Conservation (phyloP, 2,888 invertebrate species). For the Petrolisthes cinctipes region DNA sequence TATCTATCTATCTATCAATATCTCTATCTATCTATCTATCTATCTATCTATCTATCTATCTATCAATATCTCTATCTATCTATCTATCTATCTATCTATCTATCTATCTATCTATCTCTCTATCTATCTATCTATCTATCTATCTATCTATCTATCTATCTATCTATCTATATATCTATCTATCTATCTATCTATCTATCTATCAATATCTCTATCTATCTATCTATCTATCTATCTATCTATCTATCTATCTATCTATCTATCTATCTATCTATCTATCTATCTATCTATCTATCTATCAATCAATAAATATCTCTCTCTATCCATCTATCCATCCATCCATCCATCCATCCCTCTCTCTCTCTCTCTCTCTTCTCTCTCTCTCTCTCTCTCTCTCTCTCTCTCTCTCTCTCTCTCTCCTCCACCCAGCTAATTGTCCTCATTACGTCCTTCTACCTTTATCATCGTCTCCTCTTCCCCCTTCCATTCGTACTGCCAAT, state of each 20-base stretch:
- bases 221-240: background rate
- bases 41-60: background rate
- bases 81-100: background rate
- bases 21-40: background rate
- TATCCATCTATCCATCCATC: background rate
- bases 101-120: background rate
- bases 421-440: background rate
- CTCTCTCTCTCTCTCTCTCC: background rate
- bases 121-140: background rate
- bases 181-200: slow-evolving; percentile 37
- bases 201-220: slow-evolving; percentile 32
- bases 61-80: background rate
- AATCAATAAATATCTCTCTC: too few relatives aligned
- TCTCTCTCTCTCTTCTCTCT: background rate
- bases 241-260: background rate
- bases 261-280: too few relatives aligned
- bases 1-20: background rate
- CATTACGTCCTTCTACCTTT: background rate
- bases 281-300: too few relatives aligned
- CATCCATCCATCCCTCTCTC: background rate
- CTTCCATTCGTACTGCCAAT: background rate
- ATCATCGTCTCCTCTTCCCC: background rate
- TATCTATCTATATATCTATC: too few relatives aligned
- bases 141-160: background rate
- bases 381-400: background rate